Percentiles rank a stretch among this genome's conserved stretches.
Conservation (phyloP, 2,888 invertebrate species). For the Steinernema hermaphroditum region DNA sequence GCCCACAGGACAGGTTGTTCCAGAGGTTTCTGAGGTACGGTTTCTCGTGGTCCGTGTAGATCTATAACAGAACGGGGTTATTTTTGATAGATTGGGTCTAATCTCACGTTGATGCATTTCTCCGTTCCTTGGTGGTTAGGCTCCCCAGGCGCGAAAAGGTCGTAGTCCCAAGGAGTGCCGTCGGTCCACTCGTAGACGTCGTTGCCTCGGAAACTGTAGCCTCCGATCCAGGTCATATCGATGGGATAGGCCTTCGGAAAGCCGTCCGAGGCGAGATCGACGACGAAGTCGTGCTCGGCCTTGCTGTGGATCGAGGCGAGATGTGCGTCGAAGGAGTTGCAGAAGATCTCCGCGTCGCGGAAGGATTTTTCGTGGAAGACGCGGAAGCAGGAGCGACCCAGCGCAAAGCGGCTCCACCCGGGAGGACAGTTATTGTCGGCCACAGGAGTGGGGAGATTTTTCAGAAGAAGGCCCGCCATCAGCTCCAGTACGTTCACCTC, state of each 20-base stretch:
- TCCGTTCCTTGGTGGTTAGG: neutral
- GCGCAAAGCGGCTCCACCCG: neutral
- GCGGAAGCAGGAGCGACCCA: neutral
- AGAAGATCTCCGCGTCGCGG: neutral
- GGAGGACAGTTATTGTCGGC: too few species aligned
- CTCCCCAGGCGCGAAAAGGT: too few species aligned
- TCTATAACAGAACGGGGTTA: neutral
- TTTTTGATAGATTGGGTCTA: neutral
- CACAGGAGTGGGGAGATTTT: too few species aligned
- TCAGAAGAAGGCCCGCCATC: too few species aligned
- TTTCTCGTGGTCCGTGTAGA: neutral
- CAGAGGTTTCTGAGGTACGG: neutral
- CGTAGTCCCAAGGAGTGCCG: neutral
- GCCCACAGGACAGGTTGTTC: neutral
- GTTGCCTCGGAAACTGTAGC: neutral
- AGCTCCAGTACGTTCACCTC: too few species aligned
- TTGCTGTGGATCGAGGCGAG: neutral
- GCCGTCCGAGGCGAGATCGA: neutral
- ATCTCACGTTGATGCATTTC: neutral
- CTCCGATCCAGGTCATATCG: neutral
- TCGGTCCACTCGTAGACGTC: neutral
- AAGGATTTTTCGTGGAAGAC: neutral
- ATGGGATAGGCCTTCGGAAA: neutral
- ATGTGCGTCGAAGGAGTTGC: neutral
- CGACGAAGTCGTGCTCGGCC: neutral